Percentiles rank a stretch among this genome's conserved stretches.
phyloP scores from a whole-genome alignment of 1,140 invertebrate species.

The Procambarus clarkii region DNA sequence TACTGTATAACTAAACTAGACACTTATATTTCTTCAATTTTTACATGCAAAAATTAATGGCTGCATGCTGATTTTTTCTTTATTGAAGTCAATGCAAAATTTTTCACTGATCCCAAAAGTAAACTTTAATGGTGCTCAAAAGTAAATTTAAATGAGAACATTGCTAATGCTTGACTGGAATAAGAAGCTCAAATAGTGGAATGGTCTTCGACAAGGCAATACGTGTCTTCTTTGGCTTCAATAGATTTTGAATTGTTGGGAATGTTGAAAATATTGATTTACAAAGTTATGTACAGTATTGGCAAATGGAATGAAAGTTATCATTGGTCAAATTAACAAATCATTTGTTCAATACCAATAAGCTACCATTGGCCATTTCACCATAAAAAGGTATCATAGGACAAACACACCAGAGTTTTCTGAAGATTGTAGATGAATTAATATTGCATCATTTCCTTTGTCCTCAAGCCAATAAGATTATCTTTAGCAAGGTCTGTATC shows the following conservation, averaged over 20 bases:
- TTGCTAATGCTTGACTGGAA: constrained; percentile 52
- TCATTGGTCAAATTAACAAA: constrained; percentile 1
- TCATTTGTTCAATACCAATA: constrained; percentile 14
- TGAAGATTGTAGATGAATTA: background rate
- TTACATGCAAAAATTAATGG: constrained; percentile 1
- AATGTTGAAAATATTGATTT: constrained; percentile 48
- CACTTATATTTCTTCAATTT: background rate
- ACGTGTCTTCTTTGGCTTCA: constrained; percentile 51
- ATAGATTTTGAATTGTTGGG: constrained; percentile 41
- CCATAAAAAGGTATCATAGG: constrained; percentile 20
- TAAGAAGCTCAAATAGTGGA: constrained; percentile 43
- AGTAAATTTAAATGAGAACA: constrained; percentile 43
- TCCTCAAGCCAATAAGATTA: background rate
- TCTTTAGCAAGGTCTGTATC: background rate
- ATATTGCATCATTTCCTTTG: background rate
- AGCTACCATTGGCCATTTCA: constrained; percentile 5
- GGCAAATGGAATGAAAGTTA: constrained; percentile 15
- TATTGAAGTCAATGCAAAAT: constrained; percentile 8
- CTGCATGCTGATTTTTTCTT: background rate
- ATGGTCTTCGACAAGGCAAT: constrained; percentile 49
- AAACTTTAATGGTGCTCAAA: background rate
- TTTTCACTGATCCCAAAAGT: background rate
- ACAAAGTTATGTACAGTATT: constrained; percentile 43
- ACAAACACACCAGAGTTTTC: constrained; percentile 1
- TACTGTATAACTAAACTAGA: no score